These are phyloP conservation scores for Aplocera efformata DNA, from an alignment of 2,888 invertebrate genomes.

Conservation along the genomic window DNA sequence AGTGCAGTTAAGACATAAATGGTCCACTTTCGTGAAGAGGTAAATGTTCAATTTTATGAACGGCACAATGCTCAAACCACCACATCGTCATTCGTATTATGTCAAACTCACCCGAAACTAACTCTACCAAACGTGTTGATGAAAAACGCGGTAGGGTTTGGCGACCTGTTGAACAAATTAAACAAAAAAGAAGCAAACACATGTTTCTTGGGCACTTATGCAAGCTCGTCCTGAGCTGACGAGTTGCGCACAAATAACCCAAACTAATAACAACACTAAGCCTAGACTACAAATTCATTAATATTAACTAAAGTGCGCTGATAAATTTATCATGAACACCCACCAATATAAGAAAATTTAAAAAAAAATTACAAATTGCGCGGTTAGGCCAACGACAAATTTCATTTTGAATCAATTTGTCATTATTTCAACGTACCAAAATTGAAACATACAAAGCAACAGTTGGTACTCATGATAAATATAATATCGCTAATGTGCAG, in stretches of 20 bases:
- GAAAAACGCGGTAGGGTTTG: slow-evolving; percentile 85
- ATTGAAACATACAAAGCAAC: background rate
- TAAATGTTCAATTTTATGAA: slow-evolving; percentile 61
- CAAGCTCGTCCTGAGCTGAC: slow-evolving; percentile 63
- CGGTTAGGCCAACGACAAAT: too few species aligned
- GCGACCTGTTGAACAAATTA: slow-evolving; percentile 86
- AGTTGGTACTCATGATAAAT: slow-evolving; percentile 44
- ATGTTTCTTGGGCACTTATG: slow-evolving; percentile 58
- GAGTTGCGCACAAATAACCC: slow-evolving; percentile 59
- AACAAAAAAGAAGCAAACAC: slow-evolving; percentile 73
- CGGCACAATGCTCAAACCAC: slow-evolving; percentile 78
- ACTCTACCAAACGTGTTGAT: slow-evolving; percentile 85
- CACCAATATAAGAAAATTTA: slow-evolving; percentile 7
- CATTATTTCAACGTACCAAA: too few species aligned
- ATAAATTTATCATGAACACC: slow-evolving; percentile 38
- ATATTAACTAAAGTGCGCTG: slow-evolving; percentile 15
- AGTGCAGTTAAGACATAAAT: slow-evolving; percentile 75
- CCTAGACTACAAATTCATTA: slow-evolving; percentile 16
- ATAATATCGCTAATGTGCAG: slow-evolving; percentile 32
- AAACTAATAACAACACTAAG: slow-evolving; percentile 47
- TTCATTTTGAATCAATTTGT: too few species aligned
- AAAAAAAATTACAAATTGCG: background rate
- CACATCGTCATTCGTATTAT: slow-evolving; percentile 75
- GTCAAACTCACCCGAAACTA: slow-evolving; percentile 86
- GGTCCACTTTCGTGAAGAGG: slow-evolving; percentile 62